These are phyloP conservation scores for Mercenaria mercenaria DNA, from an alignment of 1,140 invertebrate genomes.

Conservation along the genomic window DNA sequence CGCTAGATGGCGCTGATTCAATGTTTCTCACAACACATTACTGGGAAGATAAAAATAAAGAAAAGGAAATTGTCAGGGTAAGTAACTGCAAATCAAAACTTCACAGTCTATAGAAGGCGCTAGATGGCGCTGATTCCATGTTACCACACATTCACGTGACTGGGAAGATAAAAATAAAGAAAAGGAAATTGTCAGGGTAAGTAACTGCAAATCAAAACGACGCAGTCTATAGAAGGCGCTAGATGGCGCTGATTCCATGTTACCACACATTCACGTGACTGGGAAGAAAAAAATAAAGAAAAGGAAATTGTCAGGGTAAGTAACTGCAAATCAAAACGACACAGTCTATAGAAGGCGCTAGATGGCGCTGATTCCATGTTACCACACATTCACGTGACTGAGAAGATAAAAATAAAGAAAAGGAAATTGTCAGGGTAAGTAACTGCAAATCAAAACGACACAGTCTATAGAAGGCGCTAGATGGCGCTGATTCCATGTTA, in stretches of 20 bases:
- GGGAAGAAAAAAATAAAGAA: slow-evolving; percentile 80
- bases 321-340: neutral
- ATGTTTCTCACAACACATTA: slow-evolving; percentile 80
- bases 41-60: slow-evolving; percentile 81
- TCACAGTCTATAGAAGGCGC: slow-evolving; percentile 74
- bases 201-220: neutral
- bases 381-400: slow-evolving; percentile 79
- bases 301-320: slow-evolving; percentile 78
- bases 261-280: slow-evolving; percentile 79
- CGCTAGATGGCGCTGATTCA: slow-evolving; percentile 75
- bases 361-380: slow-evolving; percentile 78
- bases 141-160: slow-evolving; percentile 79
- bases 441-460: neutral
- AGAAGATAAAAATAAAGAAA: slow-evolving; percentile 80
- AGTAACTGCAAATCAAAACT: neutral
- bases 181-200: slow-evolving; percentile 77
- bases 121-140: slow-evolving; percentile 76
- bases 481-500: slow-evolving; percentile 77
- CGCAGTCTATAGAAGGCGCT: slow-evolving; percentile 72
- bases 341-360: slow-evolving; percentile 72
- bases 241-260: slow-evolving; percentile 76
- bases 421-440: slow-evolving; percentile 77
- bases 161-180: slow-evolving; percentile 81
- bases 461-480: slow-evolving; percentile 72
- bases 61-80: slow-evolving; percentile 79